phyloP scores from a whole-genome alignment of 2,113 vertebrate species.

The Erythrocercus mccallii region DNA sequence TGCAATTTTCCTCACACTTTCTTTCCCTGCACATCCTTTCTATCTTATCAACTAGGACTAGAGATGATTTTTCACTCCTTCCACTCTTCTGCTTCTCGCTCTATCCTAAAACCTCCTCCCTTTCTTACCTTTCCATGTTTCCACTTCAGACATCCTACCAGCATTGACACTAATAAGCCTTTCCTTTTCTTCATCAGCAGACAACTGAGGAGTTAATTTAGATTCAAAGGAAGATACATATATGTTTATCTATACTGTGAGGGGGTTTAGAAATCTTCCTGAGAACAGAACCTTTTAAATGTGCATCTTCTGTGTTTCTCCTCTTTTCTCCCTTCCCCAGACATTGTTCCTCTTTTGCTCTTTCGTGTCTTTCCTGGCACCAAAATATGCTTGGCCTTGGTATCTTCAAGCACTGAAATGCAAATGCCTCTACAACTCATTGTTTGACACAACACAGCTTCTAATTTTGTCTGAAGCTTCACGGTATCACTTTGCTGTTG shows the following conservation, averaged over 20 bases:
- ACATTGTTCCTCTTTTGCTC: background rate
- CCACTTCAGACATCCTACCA: background rate
- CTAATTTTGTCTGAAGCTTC: background rate
- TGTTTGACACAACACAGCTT: background rate
- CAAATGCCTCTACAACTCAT: rapidly evolving
- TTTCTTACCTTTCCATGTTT: background rate
- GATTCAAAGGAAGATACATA: background rate
- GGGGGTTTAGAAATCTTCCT: background rate
- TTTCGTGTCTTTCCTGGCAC: background rate
- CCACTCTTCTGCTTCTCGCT: background rate
- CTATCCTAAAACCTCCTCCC: background rate
- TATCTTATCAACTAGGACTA: background rate
- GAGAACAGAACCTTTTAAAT: background rate
- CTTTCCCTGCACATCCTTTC: background rate
- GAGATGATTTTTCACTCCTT: background rate
- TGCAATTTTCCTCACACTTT: background rate
- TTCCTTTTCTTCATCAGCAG: background rate
- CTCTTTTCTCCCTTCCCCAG: background rate
- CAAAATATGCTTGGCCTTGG: background rate
- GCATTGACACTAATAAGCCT: background rate
- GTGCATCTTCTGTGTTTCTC: background rate
- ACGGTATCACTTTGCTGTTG: background rate
- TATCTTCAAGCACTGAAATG: background rate
- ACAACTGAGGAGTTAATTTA: background rate
- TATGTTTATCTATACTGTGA: background rate